These are phyloP conservation scores for Anarhynchus alexandrinus DNA, from an alignment of 2,113 vertebrate genomes.

Conservation along the genomic window DNA sequence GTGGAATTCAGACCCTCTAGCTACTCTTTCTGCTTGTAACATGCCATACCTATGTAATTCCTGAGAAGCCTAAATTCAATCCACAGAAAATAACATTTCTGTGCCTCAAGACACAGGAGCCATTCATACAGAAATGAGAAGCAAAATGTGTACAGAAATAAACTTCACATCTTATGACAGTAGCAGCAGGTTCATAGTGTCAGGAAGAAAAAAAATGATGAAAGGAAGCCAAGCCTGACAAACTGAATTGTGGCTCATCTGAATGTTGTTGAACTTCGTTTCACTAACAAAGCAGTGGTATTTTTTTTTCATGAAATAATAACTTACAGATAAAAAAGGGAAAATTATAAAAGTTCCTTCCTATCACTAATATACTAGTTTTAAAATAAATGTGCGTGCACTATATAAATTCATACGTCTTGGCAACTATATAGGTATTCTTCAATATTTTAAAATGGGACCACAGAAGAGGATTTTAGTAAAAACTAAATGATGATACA, in stretches of 20 bases:
- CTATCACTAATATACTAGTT: background rate
- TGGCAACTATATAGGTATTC: background rate
- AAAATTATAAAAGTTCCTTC: background rate
- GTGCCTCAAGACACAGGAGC: slow-evolving; percentile 7
- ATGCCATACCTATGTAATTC: background rate
- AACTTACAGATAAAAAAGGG: background rate
- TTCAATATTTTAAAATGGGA: background rate
- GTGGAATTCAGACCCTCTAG: background rate
- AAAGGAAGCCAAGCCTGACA: slow-evolving; percentile 42
- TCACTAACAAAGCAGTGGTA: background rate
- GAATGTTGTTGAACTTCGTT: slow-evolving; percentile 1
- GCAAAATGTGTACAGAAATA: slow-evolving; percentile 35
- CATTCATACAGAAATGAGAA: slow-evolving; percentile 49
- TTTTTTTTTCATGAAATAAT: background rate
- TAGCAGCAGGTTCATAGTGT: slow-evolving; percentile 56
- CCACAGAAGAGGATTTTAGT: background rate
- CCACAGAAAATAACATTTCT: slow-evolving; percentile 6
- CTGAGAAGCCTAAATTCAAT: slow-evolving; percentile 3
- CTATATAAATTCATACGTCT: background rate
- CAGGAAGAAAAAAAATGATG: slow-evolving; percentile 26
- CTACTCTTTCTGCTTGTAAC: background rate
- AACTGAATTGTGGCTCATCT: slow-evolving; percentile 28
- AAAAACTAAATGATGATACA: background rate
- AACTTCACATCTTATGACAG: slow-evolving; percentile 53
- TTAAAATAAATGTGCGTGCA: background rate